Evolutionary conservation across 2,797 vertebrate genomes (phyloP).

Genomic region (Mormyrops boulengeri): DNA sequence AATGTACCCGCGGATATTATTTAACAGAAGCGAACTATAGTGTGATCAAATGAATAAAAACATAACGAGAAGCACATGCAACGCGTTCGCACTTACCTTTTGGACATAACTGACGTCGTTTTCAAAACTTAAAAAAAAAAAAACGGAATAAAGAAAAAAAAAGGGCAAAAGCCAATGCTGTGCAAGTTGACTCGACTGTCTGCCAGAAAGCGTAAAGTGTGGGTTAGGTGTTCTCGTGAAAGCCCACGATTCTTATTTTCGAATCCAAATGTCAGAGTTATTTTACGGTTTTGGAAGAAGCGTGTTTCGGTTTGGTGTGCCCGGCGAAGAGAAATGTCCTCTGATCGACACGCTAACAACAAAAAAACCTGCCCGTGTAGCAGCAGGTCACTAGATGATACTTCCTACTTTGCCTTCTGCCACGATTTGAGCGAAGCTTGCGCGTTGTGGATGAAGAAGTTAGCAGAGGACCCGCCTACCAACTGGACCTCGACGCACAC

Average conservation of each 20-base stretch:
- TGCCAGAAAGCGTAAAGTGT: slow-evolving; percentile 5
- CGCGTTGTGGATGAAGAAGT: neutral
- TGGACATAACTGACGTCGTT: slow-evolving; percentile 10
- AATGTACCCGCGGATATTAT: neutral
- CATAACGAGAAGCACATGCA: neutral
- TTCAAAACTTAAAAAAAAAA: neutral
- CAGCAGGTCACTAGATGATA: neutral
- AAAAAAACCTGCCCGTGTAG: neutral
- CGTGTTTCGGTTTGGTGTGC: slow-evolving; percentile 8
- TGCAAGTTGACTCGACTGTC: neutral
- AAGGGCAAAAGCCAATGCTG: neutral
- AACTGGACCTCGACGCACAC: neutral
- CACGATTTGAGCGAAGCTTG: neutral
- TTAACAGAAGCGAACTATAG: neutral
- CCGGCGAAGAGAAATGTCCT: neutral
- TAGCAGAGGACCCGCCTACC: neutral
- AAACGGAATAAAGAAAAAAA: slow-evolving; percentile 17
- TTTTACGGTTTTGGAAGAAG: slow-evolving; percentile 11
- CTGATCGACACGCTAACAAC: neutral
- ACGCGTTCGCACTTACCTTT: slow-evolving; percentile 16
- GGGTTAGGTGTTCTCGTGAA: slow-evolving; percentile 5
- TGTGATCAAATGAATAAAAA: neutral
- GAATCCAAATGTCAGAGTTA: slow-evolving; percentile 15
- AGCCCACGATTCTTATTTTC: neutral
- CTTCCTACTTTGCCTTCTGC: neutral